Evolutionary conservation across 2,888 invertebrate genomes (phyloP).

Genomic region (Trimorus sp.): DNA sequence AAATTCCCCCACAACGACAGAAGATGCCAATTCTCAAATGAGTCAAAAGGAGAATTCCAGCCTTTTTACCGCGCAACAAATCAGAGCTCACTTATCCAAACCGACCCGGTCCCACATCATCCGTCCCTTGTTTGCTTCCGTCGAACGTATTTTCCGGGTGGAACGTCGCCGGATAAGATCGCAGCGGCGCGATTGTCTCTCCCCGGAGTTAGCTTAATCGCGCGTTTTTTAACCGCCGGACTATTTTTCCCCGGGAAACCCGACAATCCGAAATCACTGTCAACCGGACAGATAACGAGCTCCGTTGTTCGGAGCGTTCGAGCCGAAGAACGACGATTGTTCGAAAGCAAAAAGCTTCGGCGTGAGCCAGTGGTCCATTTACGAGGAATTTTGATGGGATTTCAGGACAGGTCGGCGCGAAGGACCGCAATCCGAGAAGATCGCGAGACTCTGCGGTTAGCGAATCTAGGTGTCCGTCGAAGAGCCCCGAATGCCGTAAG

Average conservation of each 20-base stretch:
- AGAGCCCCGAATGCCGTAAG: constrained; percentile 77
- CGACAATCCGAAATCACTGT: not conserved
- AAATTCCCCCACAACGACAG: too few relatives aligned
- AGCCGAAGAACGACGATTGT: constrained; percentile 10
- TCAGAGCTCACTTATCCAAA: too few relatives aligned
- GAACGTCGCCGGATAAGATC: constrained; percentile 39
- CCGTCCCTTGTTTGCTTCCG: constrained; percentile 36
- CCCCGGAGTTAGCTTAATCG: too few relatives aligned
- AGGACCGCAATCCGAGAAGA: constrained; percentile 74
- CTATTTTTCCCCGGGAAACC: constrained; percentile 17
- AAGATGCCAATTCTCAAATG: too few relatives aligned
- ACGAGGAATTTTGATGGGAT: constrained; percentile 74
- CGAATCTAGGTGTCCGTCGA: constrained; percentile 77
- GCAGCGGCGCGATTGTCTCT: constrained; percentile 24
- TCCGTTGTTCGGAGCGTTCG: not conserved
- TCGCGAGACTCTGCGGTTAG: constrained; percentile 77
- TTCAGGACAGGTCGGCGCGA: constrained; percentile 78
- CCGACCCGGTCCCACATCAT: too few relatives aligned
- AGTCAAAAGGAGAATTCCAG: too few relatives aligned
- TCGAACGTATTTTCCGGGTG: constrained; percentile 39
- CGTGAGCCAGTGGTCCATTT: constrained; percentile 56
- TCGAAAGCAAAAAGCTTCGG: constrained; percentile 15
- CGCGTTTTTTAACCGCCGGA: not conserved
- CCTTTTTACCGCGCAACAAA: too few relatives aligned
- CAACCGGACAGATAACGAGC: constrained; percentile 1